Percentiles rank a stretch among this genome's conserved stretches.
Evolutionary conservation across 2,888 invertebrate genomes (phyloP).

Genomic region (Ormyrus rosae): DNA sequence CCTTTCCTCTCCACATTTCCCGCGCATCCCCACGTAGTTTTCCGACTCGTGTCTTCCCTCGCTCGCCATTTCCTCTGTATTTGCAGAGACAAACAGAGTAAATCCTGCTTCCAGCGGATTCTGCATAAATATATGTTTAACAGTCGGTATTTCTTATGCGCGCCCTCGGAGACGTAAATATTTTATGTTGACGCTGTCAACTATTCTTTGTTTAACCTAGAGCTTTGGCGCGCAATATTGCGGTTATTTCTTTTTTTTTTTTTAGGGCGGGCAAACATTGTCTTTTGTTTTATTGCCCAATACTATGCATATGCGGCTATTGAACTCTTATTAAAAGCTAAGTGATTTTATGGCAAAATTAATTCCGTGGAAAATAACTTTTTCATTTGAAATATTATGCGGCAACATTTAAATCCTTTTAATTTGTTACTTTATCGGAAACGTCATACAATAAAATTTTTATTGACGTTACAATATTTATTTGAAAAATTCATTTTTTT

Average conservation of each 20-base stretch:
- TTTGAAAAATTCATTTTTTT: too few relatives aligned
- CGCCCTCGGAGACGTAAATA: conserved; percentile 10
- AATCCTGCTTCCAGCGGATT: conserved; percentile 37
- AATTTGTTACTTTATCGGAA: too few relatives aligned
- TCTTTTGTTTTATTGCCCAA: too few relatives aligned
- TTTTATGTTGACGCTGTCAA: conserved; percentile 12
- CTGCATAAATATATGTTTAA: conserved; percentile 30
- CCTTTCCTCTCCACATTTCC: not conserved
- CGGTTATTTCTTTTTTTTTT: not conserved
- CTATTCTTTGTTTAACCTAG: conserved; percentile 11
- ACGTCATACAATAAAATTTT: too few relatives aligned
- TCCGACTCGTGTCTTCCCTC: conserved; percentile 3
- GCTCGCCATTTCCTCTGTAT: not conserved
- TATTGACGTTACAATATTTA: too few relatives aligned
- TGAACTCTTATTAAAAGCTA: too few relatives aligned
- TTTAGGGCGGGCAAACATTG: not conserved
- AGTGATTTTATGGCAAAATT: too few relatives aligned
- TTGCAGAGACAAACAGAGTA: conserved; percentile 21
- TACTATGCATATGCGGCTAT: too few relatives aligned
- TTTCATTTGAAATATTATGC: too few relatives aligned
- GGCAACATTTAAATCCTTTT: too few relatives aligned
- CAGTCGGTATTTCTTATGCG: conserved; percentile 24
- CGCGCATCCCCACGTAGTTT: conserved; percentile 7
- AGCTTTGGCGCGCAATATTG: not conserved
- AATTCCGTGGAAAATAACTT: too few relatives aligned